Conservation (phyloP, 1,140 invertebrate genomes). For the Mactra quadrangularis region DNA sequence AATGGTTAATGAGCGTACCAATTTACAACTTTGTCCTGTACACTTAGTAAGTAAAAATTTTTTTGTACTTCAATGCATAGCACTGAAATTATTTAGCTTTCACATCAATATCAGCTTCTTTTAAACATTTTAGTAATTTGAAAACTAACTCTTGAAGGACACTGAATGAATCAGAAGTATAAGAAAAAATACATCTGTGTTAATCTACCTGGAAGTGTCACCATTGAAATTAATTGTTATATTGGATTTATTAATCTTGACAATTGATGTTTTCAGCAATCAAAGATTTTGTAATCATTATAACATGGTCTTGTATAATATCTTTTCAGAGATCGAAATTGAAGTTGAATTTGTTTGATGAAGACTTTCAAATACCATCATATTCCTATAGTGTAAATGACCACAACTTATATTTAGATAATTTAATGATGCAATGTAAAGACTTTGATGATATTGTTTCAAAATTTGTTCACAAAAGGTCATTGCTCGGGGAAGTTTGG, state of each 20-base stretch:
- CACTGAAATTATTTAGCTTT: too few relatives aligned
- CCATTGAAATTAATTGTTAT: neutral
- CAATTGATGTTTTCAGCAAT: neutral
- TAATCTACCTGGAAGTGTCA: neutral
- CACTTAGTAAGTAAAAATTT: too few relatives aligned
- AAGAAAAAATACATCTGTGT: neutral
- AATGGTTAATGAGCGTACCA: too few relatives aligned
- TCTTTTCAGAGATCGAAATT: neutral
- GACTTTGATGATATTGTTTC: neutral
- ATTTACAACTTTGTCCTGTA: too few relatives aligned
- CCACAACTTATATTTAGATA: too few relatives aligned
- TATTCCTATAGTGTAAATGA: neutral
- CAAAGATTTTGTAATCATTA: neutral
- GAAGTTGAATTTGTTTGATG: constrained; percentile 1
- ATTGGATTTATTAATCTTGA: neutral
- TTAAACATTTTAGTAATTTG: too few relatives aligned
- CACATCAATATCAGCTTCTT: too few relatives aligned
- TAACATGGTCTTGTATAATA: neutral
- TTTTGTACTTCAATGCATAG: too few relatives aligned
- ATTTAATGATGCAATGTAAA: neutral
- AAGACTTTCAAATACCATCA: neutral
- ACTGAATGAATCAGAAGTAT: too few relatives aligned
- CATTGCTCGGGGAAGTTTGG: neutral
- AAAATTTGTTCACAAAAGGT: neutral
- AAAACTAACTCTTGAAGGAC: too few relatives aligned